Evolutionary conservation across 2,888 invertebrate genomes (phyloP).

Genomic region (Thalpophila matura): DNA sequence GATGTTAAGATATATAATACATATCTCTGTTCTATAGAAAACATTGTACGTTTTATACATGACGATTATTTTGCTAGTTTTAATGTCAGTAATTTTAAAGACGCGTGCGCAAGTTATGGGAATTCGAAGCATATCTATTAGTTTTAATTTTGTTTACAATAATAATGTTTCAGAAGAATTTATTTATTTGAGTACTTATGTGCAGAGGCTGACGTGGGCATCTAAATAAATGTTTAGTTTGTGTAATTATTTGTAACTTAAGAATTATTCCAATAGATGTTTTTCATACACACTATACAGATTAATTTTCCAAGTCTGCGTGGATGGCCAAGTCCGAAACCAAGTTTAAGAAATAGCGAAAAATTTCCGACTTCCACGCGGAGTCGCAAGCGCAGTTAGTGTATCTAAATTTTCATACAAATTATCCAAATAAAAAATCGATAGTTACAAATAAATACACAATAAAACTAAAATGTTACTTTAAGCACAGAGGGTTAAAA

Average conservation of each 20-base stretch:
- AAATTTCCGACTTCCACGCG: too few relatives aligned
- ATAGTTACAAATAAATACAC: slow-evolving; percentile 13
- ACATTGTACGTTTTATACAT: slow-evolving; percentile 96
- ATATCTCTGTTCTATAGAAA: slow-evolving; percentile 96
- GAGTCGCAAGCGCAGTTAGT: too few relatives aligned
- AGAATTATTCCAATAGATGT: too few relatives aligned
- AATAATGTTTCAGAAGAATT: slow-evolving; percentile 19
- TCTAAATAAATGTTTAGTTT: background rate
- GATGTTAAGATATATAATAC: slow-evolving; percentile 81
- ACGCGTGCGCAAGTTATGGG: slow-evolving; percentile 92
- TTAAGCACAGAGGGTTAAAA: slow-evolving; percentile 12
- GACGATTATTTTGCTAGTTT: slow-evolving; percentile 96
- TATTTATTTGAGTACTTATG: slow-evolving; percentile 43
- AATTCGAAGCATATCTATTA: slow-evolving; percentile 72
- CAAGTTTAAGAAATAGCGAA: too few relatives aligned
- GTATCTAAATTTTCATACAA: background rate
- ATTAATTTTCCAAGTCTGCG: too few relatives aligned
- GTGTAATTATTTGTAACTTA: background rate
- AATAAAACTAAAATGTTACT: background rate
- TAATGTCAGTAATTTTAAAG: slow-evolving; percentile 97
- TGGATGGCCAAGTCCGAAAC: too few relatives aligned
- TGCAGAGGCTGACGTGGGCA: slow-evolving; percentile 8
- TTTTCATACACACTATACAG: too few relatives aligned
- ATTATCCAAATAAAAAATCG: background rate
- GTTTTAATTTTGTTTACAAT: slow-evolving; percentile 8